A percentile compares a stretch with the other conserved stretches of the same genome.
Conservation (phyloP, 2,113 vertebrate species). For the Dipodomys ordii region DNA sequence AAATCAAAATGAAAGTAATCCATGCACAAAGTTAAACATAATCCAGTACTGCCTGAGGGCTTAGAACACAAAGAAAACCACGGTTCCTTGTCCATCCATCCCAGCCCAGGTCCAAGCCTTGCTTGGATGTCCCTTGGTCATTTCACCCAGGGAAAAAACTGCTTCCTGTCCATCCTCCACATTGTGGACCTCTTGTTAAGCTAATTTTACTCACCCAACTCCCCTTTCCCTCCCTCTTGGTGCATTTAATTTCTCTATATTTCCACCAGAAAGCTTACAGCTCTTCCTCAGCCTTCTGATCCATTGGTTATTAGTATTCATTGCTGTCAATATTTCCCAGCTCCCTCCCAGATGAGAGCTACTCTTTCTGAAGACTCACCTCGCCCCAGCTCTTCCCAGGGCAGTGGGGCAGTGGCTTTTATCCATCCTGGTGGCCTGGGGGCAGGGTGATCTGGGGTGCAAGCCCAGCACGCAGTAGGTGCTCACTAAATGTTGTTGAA, state of each 20-base stretch:
- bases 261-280: not conserved
- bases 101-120: not conserved
- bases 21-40: not conserved
- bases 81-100: too few species aligned
- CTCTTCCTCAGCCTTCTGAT: not conserved
- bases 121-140: not conserved
- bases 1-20: not conserved
- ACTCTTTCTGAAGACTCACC: not conserved
- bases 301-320: not conserved
- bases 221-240: not conserved
- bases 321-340: not conserved
- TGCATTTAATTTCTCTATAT: not conserved
- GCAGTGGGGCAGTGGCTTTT: not conserved
- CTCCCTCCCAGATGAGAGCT: not conserved
- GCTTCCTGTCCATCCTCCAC: not conserved
- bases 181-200: not conserved
- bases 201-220: not conserved
- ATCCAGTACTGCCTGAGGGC: not conserved
- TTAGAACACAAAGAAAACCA: not conserved
- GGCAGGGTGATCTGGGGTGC: not conserved
- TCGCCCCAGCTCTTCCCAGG: not conserved
- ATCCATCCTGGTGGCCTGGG: not conserved
- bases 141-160: rapidly evolving
- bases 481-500: constrained; percentile 43
- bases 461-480: not conserved